These are phyloP conservation scores for Araneus ventricosus DNA, from an alignment of 1,140 invertebrate species.

Conservation along the genomic window DNA sequence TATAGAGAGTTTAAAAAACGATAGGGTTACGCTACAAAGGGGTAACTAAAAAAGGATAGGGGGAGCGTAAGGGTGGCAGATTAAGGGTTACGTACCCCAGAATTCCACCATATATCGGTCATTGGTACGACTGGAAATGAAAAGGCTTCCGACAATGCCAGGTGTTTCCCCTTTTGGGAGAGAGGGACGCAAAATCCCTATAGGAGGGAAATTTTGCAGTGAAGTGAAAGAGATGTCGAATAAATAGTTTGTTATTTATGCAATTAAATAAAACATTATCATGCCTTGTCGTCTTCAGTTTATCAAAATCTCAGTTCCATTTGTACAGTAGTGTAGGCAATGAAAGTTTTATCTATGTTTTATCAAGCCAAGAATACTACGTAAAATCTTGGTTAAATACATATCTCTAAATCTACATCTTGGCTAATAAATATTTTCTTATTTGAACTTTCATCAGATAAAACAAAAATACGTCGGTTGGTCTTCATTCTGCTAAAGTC, in stretches of 20 bases:
- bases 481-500: too few relatives aligned
- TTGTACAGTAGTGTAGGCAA: too few relatives aligned
- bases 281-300: too few relatives aligned
- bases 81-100: conserved; percentile 32
- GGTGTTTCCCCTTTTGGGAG: conserved; percentile 40
- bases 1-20: background rate
- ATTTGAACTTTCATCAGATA: too few relatives aligned
- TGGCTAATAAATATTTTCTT: too few relatives aligned
- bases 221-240: background rate
- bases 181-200: background rate
- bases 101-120: conserved; percentile 71
- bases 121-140: conserved; percentile 56
- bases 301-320: too few relatives aligned
- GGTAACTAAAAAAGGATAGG: conserved; percentile 1
- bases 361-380: too few relatives aligned
- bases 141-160: conserved; percentile 53
- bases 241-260: background rate
- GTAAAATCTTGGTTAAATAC: too few relatives aligned
- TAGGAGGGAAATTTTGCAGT: background rate
- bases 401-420: too few relatives aligned
- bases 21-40: conserved; percentile 10
- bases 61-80: background rate
- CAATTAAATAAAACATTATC: background rate
- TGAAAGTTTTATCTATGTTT: too few relatives aligned
- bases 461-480: too few relatives aligned